Conservation (phyloP, 2,888 invertebrate genomes). For the Meganola albula region DNA sequence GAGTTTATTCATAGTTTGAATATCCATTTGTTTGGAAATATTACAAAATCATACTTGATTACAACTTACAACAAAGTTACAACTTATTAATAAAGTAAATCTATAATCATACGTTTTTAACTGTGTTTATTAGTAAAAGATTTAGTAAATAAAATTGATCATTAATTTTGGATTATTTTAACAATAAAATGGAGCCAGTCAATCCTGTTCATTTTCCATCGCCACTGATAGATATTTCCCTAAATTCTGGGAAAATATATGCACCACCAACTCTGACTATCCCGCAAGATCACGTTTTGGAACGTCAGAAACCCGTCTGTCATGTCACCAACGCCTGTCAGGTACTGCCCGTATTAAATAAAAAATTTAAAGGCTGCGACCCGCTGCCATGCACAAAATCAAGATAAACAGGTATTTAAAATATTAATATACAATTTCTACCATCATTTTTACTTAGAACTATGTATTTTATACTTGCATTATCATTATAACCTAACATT, state of each 20-base stretch:
- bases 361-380: conserved; percentile 57
- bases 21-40: too few species aligned
- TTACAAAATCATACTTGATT: too few species aligned
- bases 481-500: conserved; percentile 59
- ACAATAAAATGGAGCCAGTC: too few species aligned
- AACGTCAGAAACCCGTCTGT: conserved; percentile 44
- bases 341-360: conserved; percentile 66
- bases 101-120: too few species aligned
- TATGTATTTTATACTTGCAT: conserved; percentile 32
- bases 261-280: conserved; percentile 12
- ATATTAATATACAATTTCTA: conserved; percentile 4
- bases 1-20: too few species aligned
- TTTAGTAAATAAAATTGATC: too few species aligned
- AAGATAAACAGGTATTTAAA: conserved; percentile 62
- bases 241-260: conserved; percentile 1
- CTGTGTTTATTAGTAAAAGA: too few species aligned
- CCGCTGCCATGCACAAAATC: conserved; percentile 74
- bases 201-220: too few species aligned
- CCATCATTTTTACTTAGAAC: conserved; percentile 2
- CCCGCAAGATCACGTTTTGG: conserved; percentile 24
- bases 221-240: conserved; percentile 4
- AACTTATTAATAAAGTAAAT: too few species aligned
- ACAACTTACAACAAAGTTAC: too few species aligned
- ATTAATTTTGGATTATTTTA: too few species aligned
- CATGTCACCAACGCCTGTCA: conserved; percentile 70